A percentile compares a stretch with the other conserved stretches of the same genome.
These are phyloP conservation scores for Drosophila tsacasi DNA, from an alignment of 1,140 invertebrate genomes.

Conservation along the genomic window DNA sequence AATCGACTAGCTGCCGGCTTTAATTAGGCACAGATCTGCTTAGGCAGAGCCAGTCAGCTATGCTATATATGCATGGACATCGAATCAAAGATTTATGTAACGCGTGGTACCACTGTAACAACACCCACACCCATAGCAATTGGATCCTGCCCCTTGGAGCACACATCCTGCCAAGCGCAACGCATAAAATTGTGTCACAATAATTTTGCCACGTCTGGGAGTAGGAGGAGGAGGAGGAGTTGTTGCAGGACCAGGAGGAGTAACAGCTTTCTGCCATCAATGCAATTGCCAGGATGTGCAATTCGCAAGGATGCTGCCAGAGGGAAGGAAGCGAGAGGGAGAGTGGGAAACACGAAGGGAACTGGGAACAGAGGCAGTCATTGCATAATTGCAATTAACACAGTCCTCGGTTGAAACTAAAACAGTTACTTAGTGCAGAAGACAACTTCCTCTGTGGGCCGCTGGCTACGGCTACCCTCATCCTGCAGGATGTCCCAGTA, in stretches of 20 bases:
- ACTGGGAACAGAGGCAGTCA: slow-evolving; percentile 38
- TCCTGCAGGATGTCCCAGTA: slow-evolving; percentile 29
- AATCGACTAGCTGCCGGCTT: slow-evolving; percentile 20
- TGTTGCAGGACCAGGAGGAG: background rate
- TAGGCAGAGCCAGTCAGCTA: background rate
- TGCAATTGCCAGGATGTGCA: slow-evolving; percentile 73
- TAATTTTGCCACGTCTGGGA: slow-evolving; percentile 71
- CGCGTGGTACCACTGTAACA: slow-evolving; percentile 26
- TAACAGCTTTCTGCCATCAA: slow-evolving; percentile 49
- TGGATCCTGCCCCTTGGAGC: background rate
- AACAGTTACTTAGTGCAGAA: slow-evolving; percentile 70
- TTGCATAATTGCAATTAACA: slow-evolving; percentile 83
- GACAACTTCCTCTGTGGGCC: slow-evolving; percentile 57
- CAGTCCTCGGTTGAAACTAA: slow-evolving; percentile 51
- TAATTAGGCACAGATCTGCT: slow-evolving; percentile 30
- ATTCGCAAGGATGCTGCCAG: slow-evolving; percentile 56
- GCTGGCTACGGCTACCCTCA: slow-evolving; percentile 23
- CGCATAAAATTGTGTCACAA: slow-evolving; percentile 82
- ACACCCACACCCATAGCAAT: background rate
- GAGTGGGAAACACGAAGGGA: background rate
- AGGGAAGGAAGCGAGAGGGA: background rate
- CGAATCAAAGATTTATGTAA: slow-evolving; percentile 46
- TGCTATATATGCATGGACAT: slow-evolving; percentile 26
- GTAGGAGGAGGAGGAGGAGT: background rate
- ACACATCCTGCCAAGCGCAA: slow-evolving; percentile 58